Base-by-base conservation (phyloP, 2,113 vertebrate genomes). In the Aplodontia rufa region DNA sequence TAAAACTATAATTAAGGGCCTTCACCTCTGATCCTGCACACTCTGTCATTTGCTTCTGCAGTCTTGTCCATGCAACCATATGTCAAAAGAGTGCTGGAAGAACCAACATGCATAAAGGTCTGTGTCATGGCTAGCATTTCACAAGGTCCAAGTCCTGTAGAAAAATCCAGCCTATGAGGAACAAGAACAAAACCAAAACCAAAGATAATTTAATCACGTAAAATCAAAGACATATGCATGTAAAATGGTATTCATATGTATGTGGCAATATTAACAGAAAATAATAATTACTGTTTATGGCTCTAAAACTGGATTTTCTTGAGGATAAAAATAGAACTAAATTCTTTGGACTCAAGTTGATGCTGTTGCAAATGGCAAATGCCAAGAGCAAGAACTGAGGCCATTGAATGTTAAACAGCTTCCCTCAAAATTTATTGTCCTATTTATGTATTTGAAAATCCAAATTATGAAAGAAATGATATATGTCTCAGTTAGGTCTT, bases 341-440 rank as follows among this genome's bases (percentile, higher is more conserved):
- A 20, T 93, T 91, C 58, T 94, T 60, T 42, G 37, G 40, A 64
- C 22, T 91, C 26, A 1, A 1, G 8, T 28, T 69, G 89, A 83
- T 69, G 16, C 53, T n/a, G 28, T 69, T 30, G 12, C 32, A 94
- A 45, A 69, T 11, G 85, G 93, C 68, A 28, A 86, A 66, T 24
- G 30, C 66, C 30, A 17, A 72, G 30, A 93, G 49, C 82, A 80
- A 51, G 71, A 89, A 79, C 11, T 60, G 13, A 72, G 76, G 69
- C 53, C 49, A 22, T 2, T 32, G 74, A 40, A n/a, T 71, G 40
- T 37, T 84, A 74, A 97, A 94, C 40, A 93, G 64, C 78, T 91
- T 93, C 55, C 40, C 35, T 88, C 78, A 76, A 85, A 97, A 97
- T 97, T 96, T 95, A 96, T 95, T 87, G 69, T 81, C 53, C 82